Percentiles rank a stretch among this genome's conserved stretches.
Conservation (phyloP, 2,888 invertebrate genomes). For the Gortyna flavago region DNA sequence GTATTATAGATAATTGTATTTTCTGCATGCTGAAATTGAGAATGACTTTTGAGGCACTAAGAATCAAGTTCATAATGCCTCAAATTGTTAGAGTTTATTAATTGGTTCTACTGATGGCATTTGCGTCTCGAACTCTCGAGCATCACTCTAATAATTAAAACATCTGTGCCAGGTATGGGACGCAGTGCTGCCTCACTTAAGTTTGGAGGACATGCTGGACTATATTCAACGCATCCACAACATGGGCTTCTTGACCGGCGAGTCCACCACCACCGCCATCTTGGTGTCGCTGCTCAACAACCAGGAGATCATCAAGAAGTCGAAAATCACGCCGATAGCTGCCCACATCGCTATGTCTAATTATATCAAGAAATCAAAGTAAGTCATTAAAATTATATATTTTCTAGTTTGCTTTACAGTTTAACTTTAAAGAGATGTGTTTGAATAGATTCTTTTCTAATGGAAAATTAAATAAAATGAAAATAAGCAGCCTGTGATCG, state of each 20-base stretch:
- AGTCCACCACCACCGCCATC: conserved; percentile 87
- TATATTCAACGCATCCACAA: conserved; percentile 91
- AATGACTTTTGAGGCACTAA: background rate
- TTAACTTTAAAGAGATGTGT: background rate
- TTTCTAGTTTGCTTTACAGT: background rate
- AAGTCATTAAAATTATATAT: conserved; percentile 69
- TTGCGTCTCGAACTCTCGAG: background rate
- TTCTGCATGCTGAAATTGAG: background rate
- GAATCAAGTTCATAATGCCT: background rate
- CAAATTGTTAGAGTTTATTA: background rate
- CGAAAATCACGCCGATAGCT: conserved; percentile 85
- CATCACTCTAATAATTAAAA: background rate
- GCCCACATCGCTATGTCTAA: conserved; percentile 90
- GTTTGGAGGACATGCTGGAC: conserved; percentile 86
- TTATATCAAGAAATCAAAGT: conserved; percentile 92
- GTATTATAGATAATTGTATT: background rate
- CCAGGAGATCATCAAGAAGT: conserved; percentile 83
- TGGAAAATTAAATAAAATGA: background rate
- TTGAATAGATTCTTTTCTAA: background rate
- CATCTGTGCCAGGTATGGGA: conserved; percentile 90
- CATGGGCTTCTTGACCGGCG: conserved; percentile 89
- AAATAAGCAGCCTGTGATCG: background rate
- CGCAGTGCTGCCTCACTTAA: conserved; percentile 89
- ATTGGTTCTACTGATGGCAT: background rate
- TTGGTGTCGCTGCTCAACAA: conserved; percentile 88